Percentiles rank a stretch among this genome's conserved stretches.
These are phyloP conservation scores for Hephaestus fuliginosus DNA, from an alignment of 2,797 vertebrate genomes.

Conservation along the genomic window DNA sequence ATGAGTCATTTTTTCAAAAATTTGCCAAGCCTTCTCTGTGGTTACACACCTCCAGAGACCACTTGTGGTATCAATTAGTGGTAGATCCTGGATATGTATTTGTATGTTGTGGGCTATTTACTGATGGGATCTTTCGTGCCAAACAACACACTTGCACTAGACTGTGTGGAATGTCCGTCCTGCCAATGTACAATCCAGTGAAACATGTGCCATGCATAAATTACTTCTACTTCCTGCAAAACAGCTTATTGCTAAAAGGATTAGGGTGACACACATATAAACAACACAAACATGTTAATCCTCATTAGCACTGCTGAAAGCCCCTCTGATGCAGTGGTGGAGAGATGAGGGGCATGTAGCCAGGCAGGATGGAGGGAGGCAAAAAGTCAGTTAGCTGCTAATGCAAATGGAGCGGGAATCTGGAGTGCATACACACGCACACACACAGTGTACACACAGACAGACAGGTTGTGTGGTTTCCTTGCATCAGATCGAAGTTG, in stretches of 20 bases:
- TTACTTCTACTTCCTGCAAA: conserved; percentile 81
- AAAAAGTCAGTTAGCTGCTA: conserved; percentile 65
- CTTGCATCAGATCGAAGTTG: conserved; percentile 46
- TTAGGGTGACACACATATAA: conserved; percentile 87
- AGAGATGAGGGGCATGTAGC: conserved; percentile 57
- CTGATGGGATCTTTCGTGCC: conserved; percentile 46
- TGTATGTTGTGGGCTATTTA: conserved; percentile 33
- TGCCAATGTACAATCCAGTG: conserved; percentile 50
- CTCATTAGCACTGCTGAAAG: conserved; percentile 86
- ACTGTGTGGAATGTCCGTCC: conserved; percentile 54
- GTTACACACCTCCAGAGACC: conserved; percentile 9
- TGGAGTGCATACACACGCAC: conserved; percentile 27
- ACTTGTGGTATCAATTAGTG: conserved; percentile 19
- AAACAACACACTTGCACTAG: conserved; percentile 45
- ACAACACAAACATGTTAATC: conserved; percentile 88
- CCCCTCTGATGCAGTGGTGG: conserved; percentile 76
- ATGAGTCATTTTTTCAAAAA: background rate
- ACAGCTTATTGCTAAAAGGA: conserved; percentile 86
- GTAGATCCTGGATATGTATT: conserved; percentile 17
- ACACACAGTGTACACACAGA: conserved; percentile 20
- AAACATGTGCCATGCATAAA: conserved; percentile 78
- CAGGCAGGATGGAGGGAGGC: conserved; percentile 63
- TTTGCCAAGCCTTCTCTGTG: background rate
- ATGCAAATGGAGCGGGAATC: conserved; percentile 59
- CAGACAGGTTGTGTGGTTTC: conserved; percentile 41